Base-by-base conservation (phyloP, 2,797 vertebrate species). In the Rhodeus uyekii region DNA sequence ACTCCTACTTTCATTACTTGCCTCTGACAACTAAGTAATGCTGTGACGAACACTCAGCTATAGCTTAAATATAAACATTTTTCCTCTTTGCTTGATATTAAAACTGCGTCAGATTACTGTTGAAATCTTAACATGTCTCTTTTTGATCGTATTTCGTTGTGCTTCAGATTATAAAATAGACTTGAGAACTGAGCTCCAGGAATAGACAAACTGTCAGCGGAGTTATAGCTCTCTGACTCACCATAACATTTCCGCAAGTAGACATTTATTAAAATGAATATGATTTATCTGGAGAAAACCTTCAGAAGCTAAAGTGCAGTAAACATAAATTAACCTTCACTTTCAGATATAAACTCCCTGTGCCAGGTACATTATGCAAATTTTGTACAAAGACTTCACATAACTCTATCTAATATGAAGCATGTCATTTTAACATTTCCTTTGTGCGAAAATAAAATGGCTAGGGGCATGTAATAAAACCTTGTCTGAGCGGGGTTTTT, bases 321-420 rank as follows among this genome's bases (percentile, higher is more conserved):
- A 69, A 76, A 69, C 74, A 76, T 82, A 76, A 76, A 82, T 76
- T 69, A 82, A 68, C 64, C 63, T 68, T 60, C 80, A 76, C 73
- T 68, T 76, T 46, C 50, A 60, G 72, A 75, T 34, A 82, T 82
- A 55, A 82, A 81, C 22, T 53, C 69, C 18, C 44, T 2, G 60
- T 65, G 79, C 60, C 61, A 34, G 34, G 8, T 34, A 81, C 46
- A 38, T 82, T 68, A 68, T 82, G 73, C 73, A 82, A 36, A 82
- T 69, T 42, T 48, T 7, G 7, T 29, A 32, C 46, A 53, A 76
- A 55, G 61, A n/a, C 46, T 73, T 32, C n/a, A 8, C 46, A 81
- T 75, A 65, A 58, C 22, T 82, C 80, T 44, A 44, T 75, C 38
- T 64, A 68, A 67, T 82, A 58, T 75, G 55, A 76, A 58, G 61